Conservation (phyloP, 2,888 invertebrate genomes). For the Nudaria mundana region DNA sequence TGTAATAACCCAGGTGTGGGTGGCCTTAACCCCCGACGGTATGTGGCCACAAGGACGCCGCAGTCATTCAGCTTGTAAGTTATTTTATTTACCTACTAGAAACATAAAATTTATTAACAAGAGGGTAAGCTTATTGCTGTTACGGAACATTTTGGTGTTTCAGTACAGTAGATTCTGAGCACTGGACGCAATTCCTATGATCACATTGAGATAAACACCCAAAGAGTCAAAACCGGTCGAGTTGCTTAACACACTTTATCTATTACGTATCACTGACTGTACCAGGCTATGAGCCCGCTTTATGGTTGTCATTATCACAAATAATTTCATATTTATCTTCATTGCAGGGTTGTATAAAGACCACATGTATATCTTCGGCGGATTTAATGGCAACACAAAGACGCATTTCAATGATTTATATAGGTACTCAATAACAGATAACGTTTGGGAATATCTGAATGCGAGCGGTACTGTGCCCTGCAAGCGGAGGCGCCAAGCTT, state of each 20-base stretch:
- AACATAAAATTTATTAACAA: too few relatives aligned
- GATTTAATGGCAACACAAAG: slow-evolving; percentile 89
- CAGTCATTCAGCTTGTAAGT: slow-evolving; percentile 95
- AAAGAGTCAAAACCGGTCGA: too few relatives aligned
- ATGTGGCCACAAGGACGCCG: slow-evolving; percentile 89
- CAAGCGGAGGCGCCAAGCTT: slow-evolving; percentile 88
- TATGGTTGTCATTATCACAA: neutral
- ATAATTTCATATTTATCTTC: neutral
- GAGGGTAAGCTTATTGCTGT: too few relatives aligned
- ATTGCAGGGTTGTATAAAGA: slow-evolving; percentile 88
- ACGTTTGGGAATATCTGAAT: slow-evolving; percentile 82
- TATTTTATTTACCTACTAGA: neutral
- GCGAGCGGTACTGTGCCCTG: slow-evolving; percentile 83
- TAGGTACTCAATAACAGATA: slow-evolving; percentile 84
- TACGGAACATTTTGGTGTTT: too few relatives aligned
- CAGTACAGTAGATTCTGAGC: too few relatives aligned
- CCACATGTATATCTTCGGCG: slow-evolving; percentile 94
- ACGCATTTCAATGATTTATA: slow-evolving; percentile 92
- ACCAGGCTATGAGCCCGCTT: neutral
- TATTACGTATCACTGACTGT: too few relatives aligned
- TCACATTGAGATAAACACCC: too few relatives aligned
- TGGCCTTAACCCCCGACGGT: slow-evolving; percentile 80
- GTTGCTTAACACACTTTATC: too few relatives aligned
- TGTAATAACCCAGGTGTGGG: slow-evolving; percentile 86
- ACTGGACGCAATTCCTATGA: too few relatives aligned